Percentiles rank a stretch among this genome's conserved stretches.
Conservation (phyloP, 1,140 invertebrate species). For the Epicauta chinensis region DNA sequence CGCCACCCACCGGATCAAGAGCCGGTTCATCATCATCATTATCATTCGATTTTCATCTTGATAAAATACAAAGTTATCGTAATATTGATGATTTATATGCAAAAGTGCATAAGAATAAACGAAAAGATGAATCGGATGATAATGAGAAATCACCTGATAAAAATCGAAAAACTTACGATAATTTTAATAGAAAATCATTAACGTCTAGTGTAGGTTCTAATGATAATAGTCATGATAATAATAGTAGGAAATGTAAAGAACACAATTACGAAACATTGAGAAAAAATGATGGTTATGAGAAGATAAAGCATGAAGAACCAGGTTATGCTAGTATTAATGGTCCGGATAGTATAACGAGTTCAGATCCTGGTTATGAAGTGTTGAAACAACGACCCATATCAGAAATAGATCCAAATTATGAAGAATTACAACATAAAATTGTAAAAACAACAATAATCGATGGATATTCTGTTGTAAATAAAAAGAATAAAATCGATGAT, state of each 20-base stretch:
- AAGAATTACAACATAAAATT: slow-evolving; percentile 53
- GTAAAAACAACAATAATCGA: slow-evolving; percentile 23
- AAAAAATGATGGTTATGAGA: slow-evolving; percentile 54
- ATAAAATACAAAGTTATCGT: slow-evolving; percentile 20
- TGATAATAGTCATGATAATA: slow-evolving; percentile 17
- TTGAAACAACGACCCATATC: slow-evolving; percentile 41
- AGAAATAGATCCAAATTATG: slow-evolving; percentile 64
- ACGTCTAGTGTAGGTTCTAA: slow-evolving; percentile 14
- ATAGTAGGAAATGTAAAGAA: slow-evolving; percentile 19
- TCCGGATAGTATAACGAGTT: slow-evolving; percentile 50
- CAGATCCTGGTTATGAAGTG: slow-evolving; percentile 58
- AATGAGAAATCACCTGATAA: slow-evolving; percentile 20
- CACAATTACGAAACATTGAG: slow-evolving; percentile 39
- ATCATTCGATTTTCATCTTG: slow-evolving; percentile 20
- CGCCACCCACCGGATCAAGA: background rate
- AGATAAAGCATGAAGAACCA: slow-evolving; percentile 45
- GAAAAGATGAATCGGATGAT: slow-evolving; percentile 33
- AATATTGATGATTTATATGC: slow-evolving; percentile 83
- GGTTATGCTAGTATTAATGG: slow-evolving; percentile 46
- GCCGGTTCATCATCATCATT: background rate
- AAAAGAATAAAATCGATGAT: slow-evolving; percentile 32
- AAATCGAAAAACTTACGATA: slow-evolving; percentile 8
- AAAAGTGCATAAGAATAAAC: slow-evolving; percentile 68
- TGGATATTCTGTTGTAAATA: slow-evolving; percentile 51
- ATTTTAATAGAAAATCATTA: slow-evolving; percentile 7